A percentile compares a stretch with the other conserved stretches of the same genome.
These are phyloP conservation scores for Myopa testacea DNA, from an alignment of 2,888 invertebrate species.

Conservation along the genomic window DNA sequence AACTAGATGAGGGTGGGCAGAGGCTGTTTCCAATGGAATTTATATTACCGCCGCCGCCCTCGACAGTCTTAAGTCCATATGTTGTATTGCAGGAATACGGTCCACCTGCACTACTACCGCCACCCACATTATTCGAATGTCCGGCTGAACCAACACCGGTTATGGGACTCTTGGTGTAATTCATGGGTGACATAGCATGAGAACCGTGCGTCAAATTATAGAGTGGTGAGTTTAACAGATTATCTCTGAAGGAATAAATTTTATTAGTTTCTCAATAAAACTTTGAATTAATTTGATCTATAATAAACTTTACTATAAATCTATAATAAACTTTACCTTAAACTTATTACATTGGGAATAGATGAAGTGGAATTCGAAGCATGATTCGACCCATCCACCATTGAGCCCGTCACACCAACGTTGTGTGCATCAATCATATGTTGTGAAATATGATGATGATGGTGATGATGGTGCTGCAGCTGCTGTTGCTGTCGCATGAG, in stretches of 20 bases:
- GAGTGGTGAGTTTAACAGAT: constrained; percentile 66
- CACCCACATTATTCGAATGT: constrained; percentile 53
- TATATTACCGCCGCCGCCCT: constrained; percentile 54
- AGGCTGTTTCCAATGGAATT: constrained; percentile 55
- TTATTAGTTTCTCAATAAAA: not conserved
- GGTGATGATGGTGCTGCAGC: constrained; percentile 47
- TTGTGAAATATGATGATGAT: constrained; percentile 42
- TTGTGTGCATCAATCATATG: constrained; percentile 36
- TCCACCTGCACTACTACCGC: constrained; percentile 50
- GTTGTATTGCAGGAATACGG: constrained; percentile 64
- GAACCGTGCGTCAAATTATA: constrained; percentile 65
- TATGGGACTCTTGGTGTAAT: constrained; percentile 65
- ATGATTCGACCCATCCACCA: constrained; percentile 60
- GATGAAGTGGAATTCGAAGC: constrained; percentile 56
- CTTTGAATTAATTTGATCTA: not conserved
- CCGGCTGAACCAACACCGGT: constrained; percentile 54
- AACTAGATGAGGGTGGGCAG: constrained; percentile 55
- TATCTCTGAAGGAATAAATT: constrained; percentile 57
- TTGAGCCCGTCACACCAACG: constrained; percentile 50
- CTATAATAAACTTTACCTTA: constrained; percentile 54
- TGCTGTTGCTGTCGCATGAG: constrained; percentile 53
- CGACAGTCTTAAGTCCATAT: constrained; percentile 65
- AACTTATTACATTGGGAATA: constrained; percentile 58
- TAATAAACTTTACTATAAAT: constrained; percentile 46
- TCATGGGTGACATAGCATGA: constrained; percentile 66